Evolutionary conservation across 2,113 vertebrate species (phyloP), one percentile per base, ranked within the genome.

Genomic region (Hoplias malabaricus): DNA sequence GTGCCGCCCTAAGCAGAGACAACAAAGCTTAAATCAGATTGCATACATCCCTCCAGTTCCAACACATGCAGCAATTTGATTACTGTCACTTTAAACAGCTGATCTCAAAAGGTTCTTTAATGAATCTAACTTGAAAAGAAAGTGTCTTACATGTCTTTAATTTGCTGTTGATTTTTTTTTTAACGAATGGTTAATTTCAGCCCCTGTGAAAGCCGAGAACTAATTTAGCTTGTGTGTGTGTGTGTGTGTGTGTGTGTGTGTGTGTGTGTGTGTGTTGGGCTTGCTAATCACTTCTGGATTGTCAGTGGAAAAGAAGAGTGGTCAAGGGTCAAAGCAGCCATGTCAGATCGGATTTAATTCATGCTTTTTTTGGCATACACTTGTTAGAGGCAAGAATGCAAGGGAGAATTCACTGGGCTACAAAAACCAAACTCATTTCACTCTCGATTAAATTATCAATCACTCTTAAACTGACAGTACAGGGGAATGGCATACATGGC

Each of bases 161-260:
- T 40, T 62, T 66, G 33, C 33, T 57, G 66, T 75, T n/a, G n/a
- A n/a, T 25, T 19, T 25, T 50, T 77, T 79, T 46, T 27, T 74
- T 63, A 78, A 40, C 48, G 7, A 53, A 21, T 9, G 23, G 0
- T 21, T 54, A 29, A 38, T 68, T 29, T 61, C 25, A 46, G 42
- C 1, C 29, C 31, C 40, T 14, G 25, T 12, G 57, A 33, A 11
- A 12, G 29, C 42, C 8, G 46, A 61, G 56, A 4, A n/a, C 19
- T 10, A 8, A 34, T 19, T 33, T 63, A 14, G 34, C 69, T 21
- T 56, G 38, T 40, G 12, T 40, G 40, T 27, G 57, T 63, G 73
- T 53, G 21, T 16, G 53, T 63, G 73, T 53, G 21, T 16, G 53
- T 56, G 38, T 40, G 12, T 40, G 40, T 27, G 57, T 63, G 73